Base-by-base conservation (phyloP, 2,797 vertebrate species). In the Otus scops region DNA sequence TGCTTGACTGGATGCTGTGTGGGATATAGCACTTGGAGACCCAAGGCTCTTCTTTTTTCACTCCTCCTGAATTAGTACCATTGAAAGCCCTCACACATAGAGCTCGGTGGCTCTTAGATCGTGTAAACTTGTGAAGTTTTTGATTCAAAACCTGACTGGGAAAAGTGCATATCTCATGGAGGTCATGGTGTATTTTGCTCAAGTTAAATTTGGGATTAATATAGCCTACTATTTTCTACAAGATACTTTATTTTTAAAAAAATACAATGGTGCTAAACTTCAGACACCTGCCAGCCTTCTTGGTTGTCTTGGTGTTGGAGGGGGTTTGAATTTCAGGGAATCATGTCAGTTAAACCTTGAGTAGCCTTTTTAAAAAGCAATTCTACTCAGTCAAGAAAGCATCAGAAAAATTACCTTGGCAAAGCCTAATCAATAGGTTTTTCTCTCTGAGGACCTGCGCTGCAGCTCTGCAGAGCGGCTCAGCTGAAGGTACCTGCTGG, bases 401-500 rank as follows among this genome's bases (percentile, higher is more conserved):
- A 78, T 78, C 36, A 67, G 24, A 27, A 61, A 32, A 83, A 19
- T 80, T 60, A 36, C 88, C 71, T 94, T 78, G 63, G 78, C 77
- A 69, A 89, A 93, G 64, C 84, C 57, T 63, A 76, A 82, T 71
- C 71, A 54, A 14, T 22, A 24, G 74, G 56, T 59, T 77, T 34
- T 51, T 78, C 38, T 94, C 68, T 57, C 54, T 3, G 3, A 54
- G 92, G 94, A 80, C 77, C 94, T 34, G 84, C 3, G 9, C 7
- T 47, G 97, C 47, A 28, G 39, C 94, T 97, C 96, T 85, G 90
- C 47, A 45, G 92, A 96, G 77, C 74, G 67, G 84, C 85, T 93
- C 19, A 22, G 80, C 82, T 76, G 70, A 73, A 96, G 94, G 34
- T 95, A 94, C 97, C 88, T 97, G 88, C 94, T 86, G 88, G 95